Evolutionary conservation across 2,797 vertebrate species (phyloP).

Genomic region (Pipistrellus pipistrellus): DNA sequence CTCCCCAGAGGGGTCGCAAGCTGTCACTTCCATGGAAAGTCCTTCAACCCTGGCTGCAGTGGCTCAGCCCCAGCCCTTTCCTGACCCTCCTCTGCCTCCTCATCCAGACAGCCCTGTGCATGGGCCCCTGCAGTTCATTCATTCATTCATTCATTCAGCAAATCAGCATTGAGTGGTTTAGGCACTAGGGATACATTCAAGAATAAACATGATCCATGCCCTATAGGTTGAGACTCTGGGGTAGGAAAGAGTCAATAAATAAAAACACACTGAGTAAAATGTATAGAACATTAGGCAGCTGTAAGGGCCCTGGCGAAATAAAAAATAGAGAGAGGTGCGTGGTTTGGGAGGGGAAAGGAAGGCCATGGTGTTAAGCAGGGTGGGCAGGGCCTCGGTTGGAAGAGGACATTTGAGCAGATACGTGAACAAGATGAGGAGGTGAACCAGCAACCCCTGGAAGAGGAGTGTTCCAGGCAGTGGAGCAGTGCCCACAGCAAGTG

Average conservation of each 20-base stretch:
- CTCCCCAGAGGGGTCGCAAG: background rate
- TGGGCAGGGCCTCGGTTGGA: background rate
- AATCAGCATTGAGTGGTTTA: background rate
- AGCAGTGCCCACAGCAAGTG: background rate
- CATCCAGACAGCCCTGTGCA: background rate
- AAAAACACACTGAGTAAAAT: background rate
- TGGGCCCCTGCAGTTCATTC: background rate
- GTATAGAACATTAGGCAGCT: background rate
- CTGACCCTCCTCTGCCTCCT: background rate
- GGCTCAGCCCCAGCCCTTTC: background rate
- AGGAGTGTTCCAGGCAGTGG: background rate
- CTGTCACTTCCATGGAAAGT: slow-evolving; percentile 18
- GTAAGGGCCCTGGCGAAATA: background rate
- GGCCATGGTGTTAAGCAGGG: background rate
- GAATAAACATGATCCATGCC: background rate
- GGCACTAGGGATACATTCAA: background rate
- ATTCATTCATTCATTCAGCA: background rate
- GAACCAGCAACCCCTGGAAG: background rate
- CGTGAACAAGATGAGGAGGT: background rate
- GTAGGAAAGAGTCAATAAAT: background rate
- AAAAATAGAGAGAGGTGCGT: background rate
- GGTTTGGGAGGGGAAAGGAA: background rate
- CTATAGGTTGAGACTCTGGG: background rate
- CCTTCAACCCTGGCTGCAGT: background rate
- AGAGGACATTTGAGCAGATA: background rate